phyloP scores from a whole-genome alignment of 2,113 vertebrate species.

The Hassar affinis region DNA sequence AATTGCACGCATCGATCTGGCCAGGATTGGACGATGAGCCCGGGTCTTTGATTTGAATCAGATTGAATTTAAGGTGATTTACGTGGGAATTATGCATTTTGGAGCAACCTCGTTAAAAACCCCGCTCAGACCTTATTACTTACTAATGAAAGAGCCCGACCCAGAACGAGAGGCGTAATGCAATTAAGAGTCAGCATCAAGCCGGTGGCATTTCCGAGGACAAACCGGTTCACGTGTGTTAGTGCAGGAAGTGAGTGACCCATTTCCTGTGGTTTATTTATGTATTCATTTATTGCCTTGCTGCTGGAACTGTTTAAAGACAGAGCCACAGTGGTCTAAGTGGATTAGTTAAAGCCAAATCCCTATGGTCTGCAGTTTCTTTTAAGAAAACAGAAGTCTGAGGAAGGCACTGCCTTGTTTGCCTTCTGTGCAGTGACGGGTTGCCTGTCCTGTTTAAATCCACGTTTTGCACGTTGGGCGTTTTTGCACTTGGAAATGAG shows the following conservation, averaged over 20 bases:
- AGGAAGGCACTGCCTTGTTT: constrained; percentile 63
- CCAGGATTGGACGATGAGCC: constrained; percentile 53
- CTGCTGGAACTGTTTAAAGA: constrained; percentile 65
- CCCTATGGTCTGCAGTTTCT: constrained; percentile 73
- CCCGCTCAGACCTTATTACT: constrained; percentile 57
- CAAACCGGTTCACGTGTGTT: constrained; percentile 43
- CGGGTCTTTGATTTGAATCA: constrained; percentile 56
- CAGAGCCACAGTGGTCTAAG: constrained; percentile 74
- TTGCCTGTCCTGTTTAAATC: neutral
- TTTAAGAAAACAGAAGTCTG: constrained; percentile 62
- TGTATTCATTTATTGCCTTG: constrained; percentile 17
- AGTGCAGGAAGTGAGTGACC: constrained; percentile 52
- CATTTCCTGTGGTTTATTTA: constrained; percentile 17
- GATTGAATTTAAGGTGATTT: constrained; percentile 57
- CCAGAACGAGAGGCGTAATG: constrained; percentile 42
- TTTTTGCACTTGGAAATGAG: neutral
- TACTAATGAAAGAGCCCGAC: constrained; percentile 49
- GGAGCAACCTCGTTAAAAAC: constrained; percentile 56
- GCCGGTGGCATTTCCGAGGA: constrained; percentile 38
- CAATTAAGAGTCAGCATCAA: constrained; percentile 42
- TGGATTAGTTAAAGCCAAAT: constrained; percentile 80
- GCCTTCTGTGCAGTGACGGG: constrained; percentile 39
- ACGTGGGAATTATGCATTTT: constrained; percentile 53
- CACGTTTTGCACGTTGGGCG: neutral
- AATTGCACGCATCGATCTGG: constrained; percentile 57